Percentiles rank a stretch among this genome's conserved stretches.
These are phyloP conservation scores for Python bivittatus DNA, from an alignment of 2,113 vertebrate genomes.

Conservation along the genomic window DNA sequence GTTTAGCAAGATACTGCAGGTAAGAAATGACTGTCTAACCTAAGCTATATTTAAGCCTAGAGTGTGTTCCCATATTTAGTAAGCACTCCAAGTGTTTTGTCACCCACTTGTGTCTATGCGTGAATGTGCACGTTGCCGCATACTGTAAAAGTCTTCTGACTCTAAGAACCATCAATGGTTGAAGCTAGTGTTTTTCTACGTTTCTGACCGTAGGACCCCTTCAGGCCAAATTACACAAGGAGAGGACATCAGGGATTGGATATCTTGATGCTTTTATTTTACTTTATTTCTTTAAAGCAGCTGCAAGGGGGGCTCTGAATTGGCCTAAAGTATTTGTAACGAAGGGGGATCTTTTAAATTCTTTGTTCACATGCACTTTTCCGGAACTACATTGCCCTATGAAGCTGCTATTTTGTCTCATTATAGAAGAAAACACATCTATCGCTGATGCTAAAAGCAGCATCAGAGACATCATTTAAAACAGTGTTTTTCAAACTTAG, in stretches of 20 bases:
- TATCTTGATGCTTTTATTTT: neutral
- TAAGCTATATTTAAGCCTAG: slow-evolving; percentile 18
- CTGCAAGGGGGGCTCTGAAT: neutral
- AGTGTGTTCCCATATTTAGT: neutral
- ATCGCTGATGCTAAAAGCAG: neutral
- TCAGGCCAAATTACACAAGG: neutral
- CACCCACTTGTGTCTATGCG: slow-evolving; percentile 6
- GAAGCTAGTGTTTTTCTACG: neutral
- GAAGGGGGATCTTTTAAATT: neutral
- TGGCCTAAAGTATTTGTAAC: neutral
- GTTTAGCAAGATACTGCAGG: neutral
- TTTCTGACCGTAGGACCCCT: neutral
- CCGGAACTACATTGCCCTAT: neutral
- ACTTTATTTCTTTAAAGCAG: neutral
- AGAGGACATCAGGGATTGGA: neutral
- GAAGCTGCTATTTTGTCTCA: neutral
- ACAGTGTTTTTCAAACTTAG: neutral
- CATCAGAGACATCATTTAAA: neutral
- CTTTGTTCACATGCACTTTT: neutral
- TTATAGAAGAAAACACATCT: neutral
- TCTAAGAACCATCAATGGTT: neutral
- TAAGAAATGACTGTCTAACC: neutral
- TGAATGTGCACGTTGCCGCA: neutral
- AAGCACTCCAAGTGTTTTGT: neutral
- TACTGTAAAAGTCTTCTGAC: neutral